These are phyloP conservation scores for Drosophila crucigera DNA, from an alignment of 2,888 invertebrate genomes.

Conservation along the genomic window DNA sequence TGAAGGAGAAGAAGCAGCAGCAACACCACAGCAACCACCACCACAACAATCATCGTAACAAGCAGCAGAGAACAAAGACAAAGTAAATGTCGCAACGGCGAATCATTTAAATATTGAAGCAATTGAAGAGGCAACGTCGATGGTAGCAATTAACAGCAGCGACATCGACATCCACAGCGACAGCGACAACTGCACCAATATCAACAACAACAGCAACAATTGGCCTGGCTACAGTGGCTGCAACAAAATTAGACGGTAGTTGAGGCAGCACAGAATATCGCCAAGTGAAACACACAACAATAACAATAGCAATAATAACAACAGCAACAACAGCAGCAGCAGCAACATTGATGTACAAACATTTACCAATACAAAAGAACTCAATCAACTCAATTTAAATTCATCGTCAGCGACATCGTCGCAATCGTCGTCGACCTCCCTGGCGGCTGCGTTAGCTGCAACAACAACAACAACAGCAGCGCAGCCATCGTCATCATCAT, in stretches of 20 bases:
- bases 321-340: conserved; percentile 26
- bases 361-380: conserved; percentile 80
- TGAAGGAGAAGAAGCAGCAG: conserved; percentile 4
- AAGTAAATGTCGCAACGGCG: conserved; percentile 61
- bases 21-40: background rate
- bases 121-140: conserved; percentile 65
- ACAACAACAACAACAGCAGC: conserved; percentile 35
- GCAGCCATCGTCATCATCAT: conserved; percentile 5
- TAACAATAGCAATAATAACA: conserved; percentile 29
- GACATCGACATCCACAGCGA: conserved; percentile 12
- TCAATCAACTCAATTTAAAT: conserved; percentile 81
- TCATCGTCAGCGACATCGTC: conserved; percentile 60
- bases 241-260: conserved; percentile 67
- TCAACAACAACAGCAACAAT: conserved; percentile 27
- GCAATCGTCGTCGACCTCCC: conserved; percentile 54
- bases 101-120: conserved; percentile 72
- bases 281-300: conserved; percentile 51
- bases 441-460: conserved; percentile 49
- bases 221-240: conserved; percentile 38
- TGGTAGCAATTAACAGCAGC: conserved; percentile 66
- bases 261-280: conserved; percentile 56
- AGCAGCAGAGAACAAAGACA: conserved; percentile 38
- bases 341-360: conserved; percentile 68
- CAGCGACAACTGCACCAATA: conserved; percentile 21
- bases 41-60: conserved; percentile 2